Evolutionary conservation across 2,113 vertebrate genomes (phyloP).

Genomic region (Nannobrachium achirus): DNA sequence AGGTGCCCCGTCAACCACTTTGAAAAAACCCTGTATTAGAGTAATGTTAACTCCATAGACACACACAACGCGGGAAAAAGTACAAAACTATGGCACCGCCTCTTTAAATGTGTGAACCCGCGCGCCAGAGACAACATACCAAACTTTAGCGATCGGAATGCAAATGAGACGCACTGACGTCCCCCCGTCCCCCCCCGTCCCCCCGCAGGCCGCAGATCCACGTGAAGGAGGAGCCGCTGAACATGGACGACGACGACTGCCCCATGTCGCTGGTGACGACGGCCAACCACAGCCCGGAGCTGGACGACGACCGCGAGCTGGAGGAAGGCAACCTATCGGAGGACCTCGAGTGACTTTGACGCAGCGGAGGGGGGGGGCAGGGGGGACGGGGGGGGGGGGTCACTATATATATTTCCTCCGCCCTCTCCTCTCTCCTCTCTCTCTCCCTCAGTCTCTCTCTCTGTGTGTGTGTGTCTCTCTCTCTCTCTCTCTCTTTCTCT

Average conservation of each 20-base stretch:
- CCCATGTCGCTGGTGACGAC: constrained; percentile 99
- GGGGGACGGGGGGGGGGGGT: no score
- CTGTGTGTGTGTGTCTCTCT: constrained; percentile 21
- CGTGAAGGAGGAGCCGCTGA: constrained; percentile 97
- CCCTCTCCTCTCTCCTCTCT: constrained; percentile 51
- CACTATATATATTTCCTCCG: constrained; percentile 29
- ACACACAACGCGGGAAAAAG: no score
- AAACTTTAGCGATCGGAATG: no score
- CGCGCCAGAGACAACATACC: no score
- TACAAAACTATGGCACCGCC: no score
- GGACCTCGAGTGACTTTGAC: constrained; percentile 91
- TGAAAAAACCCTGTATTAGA: no score
- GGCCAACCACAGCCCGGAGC: constrained; percentile 98
- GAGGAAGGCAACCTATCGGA: constrained; percentile 99
- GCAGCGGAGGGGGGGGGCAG: constrained; percentile 80
- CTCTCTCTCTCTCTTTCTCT: constrained; percentile 50
- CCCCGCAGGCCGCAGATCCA: constrained; percentile 91
- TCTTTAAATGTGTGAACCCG: no score
- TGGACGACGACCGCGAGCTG: constrained; percentile 97
- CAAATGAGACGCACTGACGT: no score
- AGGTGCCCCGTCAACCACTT: no score
- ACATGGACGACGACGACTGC: constrained; percentile 98
- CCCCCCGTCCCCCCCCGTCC: constrained; percentile 28
- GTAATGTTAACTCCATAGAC: no score
- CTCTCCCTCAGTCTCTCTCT: constrained; percentile 61